Evolutionary conservation across 2,113 vertebrate genomes (phyloP), one percentile per base, ranked within the genome.

Genomic region (Boleophthalmus pectinirostris): DNA sequence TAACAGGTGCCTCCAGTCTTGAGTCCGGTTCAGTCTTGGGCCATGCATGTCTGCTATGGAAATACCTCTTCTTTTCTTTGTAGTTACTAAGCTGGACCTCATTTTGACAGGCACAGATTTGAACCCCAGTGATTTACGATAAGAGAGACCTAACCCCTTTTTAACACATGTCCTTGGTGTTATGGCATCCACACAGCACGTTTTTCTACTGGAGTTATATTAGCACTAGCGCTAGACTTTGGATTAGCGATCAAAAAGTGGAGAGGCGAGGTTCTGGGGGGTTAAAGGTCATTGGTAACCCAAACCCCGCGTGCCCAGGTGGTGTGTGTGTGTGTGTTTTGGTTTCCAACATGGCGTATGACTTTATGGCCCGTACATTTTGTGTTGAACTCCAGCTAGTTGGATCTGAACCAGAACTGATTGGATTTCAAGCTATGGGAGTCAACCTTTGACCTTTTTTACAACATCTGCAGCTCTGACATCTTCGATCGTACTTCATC

Each of bases 181-280:
- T 89, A 86, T 75, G 63, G 74, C 79, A 58, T 87, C 81, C 63
- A 29, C 56, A 72, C 78, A 68, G 71, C 21, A 57, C 25, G 5
- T 43, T 63, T 51, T 80, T 80, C 70, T 86, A 65, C 80, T 81
- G 79, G 74, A 64, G 33, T 64, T 64, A 64, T 56, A 68, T 67
- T 11, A 61, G 65, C 75, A 14, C 23, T 24, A 60, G 69, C 67
- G 64, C 20, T 11, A 67, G 73, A 70, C 72, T 72, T 78, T 25
- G 92, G 91, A 93, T 93, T 91, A 93, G 77, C 49, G 84, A 92
- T 94, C 92, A 93, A 93, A 92, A 85, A 85, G 13, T 64, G 11
- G 64, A 71, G 73, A 78, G 57, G 73, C 75, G 78, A 29, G 29
- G 29, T 29, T 70, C 15, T 57, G 66, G 45, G 53, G 74, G 70